A percentile compares a stretch with the other conserved stretches of the same genome.
Conservation (phyloP, 2,113 vertebrate species). For the Rhinoderma darwinii region DNA sequence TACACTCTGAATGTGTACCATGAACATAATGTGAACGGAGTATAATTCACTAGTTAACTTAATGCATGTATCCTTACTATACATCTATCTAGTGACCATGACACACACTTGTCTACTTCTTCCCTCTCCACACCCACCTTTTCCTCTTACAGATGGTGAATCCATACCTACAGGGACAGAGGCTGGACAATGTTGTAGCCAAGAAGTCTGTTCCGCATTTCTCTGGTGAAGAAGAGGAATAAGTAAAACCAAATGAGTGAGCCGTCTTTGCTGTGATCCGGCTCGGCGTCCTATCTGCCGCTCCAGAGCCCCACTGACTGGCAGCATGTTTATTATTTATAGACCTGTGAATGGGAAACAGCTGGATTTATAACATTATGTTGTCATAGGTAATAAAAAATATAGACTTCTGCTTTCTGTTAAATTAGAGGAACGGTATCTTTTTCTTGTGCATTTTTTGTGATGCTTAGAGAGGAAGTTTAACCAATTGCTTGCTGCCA, state of each 20-base stretch:
- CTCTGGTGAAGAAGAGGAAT: slow-evolving; percentile 85
- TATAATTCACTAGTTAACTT: too few relatives aligned
- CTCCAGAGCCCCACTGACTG: slow-evolving; percentile 61
- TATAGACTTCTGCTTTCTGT: slow-evolving; percentile 60
- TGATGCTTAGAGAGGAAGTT: slow-evolving; percentile 17
- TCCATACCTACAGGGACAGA: slow-evolving; percentile 92
- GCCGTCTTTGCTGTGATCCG: slow-evolving; percentile 38
- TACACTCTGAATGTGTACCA: too few relatives aligned
- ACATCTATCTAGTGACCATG: background rate
- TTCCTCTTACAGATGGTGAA: slow-evolving; percentile 80
- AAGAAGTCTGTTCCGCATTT: slow-evolving; percentile 97
- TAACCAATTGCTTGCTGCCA: slow-evolving; percentile 48
- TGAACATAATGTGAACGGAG: too few relatives aligned
- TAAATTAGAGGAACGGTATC: slow-evolving; percentile 58
- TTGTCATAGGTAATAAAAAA: slow-evolving; percentile 65
- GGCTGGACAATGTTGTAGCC: slow-evolving; percentile 93
- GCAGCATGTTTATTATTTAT: slow-evolving; percentile 73
- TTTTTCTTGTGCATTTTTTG: slow-evolving; percentile 50
- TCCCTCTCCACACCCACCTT: slow-evolving; percentile 25
- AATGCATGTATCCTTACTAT: too few relatives aligned
- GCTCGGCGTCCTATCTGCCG: slow-evolving; percentile 47
- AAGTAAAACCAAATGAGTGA: slow-evolving; percentile 62
- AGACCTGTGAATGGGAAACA: slow-evolving; percentile 69
- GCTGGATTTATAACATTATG: slow-evolving; percentile 69
- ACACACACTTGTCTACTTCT: background rate